These are phyloP conservation scores for Eubasilissa regina DNA, from an alignment of 1,140 invertebrate species.

Conservation along the genomic window DNA sequence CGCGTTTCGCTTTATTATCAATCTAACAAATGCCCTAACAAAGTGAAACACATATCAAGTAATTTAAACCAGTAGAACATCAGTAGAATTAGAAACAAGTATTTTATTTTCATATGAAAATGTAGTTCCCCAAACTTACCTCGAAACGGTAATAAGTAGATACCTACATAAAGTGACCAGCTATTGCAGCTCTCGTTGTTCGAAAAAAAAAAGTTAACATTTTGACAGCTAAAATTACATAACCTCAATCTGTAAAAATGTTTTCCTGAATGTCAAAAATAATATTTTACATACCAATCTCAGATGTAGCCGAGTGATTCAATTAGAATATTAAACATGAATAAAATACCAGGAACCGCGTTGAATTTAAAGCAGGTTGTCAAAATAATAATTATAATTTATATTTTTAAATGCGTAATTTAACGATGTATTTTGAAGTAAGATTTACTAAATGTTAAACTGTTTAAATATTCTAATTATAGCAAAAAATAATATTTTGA, in stretches of 20 bases:
- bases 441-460: too few relatives aligned
- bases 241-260: conserved; percentile 28
- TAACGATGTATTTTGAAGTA: too few relatives aligned
- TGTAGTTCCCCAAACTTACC: too few relatives aligned
- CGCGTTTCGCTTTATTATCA: too few relatives aligned
- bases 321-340: conserved; percentile 58
- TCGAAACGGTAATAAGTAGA: too few relatives aligned
- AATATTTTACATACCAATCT: background rate
- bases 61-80: too few relatives aligned
- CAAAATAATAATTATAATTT: background rate
- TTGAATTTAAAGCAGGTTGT: conserved; percentile 74
- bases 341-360: conserved; percentile 70
- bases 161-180: too few relatives aligned
- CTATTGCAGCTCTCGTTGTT: too few relatives aligned
- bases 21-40: too few relatives aligned
- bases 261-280: conserved; percentile 1
- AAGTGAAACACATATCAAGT: too few relatives aligned
- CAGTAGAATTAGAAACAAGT: too few relatives aligned
- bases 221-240: conserved; percentile 22
- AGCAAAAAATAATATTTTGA: background rate
- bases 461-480: background rate
- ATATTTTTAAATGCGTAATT: background rate
- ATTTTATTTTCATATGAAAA: too few relatives aligned
- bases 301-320: background rate
- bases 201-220: background rate